These are phyloP conservation scores for Aphrophora alni DNA, from an alignment of 2,888 invertebrate species.

Conservation along the genomic window DNA sequence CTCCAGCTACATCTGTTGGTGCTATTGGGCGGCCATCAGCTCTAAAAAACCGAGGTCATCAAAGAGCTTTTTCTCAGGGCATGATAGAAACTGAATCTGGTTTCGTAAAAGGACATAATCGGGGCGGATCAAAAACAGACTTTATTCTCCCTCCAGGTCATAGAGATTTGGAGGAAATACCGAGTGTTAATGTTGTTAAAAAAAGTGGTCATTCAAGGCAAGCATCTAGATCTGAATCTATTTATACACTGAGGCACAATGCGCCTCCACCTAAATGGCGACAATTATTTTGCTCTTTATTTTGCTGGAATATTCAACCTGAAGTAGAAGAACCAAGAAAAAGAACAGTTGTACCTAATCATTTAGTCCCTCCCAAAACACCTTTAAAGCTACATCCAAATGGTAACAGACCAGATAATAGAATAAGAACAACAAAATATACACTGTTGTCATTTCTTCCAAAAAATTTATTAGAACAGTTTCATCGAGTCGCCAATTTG, in stretches of 20 bases:
- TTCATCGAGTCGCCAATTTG: slow-evolving; percentile 96
- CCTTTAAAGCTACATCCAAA: slow-evolving; percentile 84
- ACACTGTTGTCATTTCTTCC: slow-evolving; percentile 92
- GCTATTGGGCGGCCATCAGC: slow-evolving; percentile 67
- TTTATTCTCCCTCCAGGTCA: slow-evolving; percentile 89
- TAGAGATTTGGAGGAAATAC: slow-evolving; percentile 66
- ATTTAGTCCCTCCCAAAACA: slow-evolving; percentile 81
- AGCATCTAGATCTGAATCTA: slow-evolving; percentile 87
- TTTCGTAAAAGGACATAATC: slow-evolving; percentile 71
- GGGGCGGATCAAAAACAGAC: slow-evolving; percentile 86
- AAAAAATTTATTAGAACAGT: slow-evolving; percentile 95
- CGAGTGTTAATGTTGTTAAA: slow-evolving; percentile 60
- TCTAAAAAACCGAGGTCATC: slow-evolving; percentile 78
- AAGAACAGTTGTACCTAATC: slow-evolving; percentile 82
- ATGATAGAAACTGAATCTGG: slow-evolving; percentile 38
- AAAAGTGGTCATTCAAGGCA: slow-evolving; percentile 81
- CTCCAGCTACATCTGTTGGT: slow-evolving; percentile 54
- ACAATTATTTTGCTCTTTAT: slow-evolving; percentile 66
- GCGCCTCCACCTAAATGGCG: slow-evolving; percentile 77
- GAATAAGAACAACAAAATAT: slow-evolving; percentile 94
- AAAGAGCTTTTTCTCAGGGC: slow-evolving; percentile 80
- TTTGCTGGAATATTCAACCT: slow-evolving; percentile 63
- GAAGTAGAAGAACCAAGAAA: slow-evolving; percentile 72
- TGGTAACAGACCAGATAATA: slow-evolving; percentile 79
- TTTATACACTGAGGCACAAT: slow-evolving; percentile 82